These are phyloP conservation scores for Edolisoma coerulescens DNA, from an alignment of 2,113 vertebrate species.

Conservation along the genomic window DNA sequence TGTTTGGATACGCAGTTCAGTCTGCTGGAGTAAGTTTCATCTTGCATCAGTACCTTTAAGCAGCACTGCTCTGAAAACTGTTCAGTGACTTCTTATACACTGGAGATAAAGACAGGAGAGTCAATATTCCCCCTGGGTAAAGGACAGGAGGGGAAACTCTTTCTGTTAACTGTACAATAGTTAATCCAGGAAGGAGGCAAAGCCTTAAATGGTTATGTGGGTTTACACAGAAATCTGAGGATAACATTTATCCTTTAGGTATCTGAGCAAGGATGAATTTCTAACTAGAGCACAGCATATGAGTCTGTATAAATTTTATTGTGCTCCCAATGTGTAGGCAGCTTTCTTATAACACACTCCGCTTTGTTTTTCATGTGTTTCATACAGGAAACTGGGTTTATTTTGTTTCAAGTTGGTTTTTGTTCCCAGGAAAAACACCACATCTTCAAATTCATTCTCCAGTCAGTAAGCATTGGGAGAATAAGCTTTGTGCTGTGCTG, in stretches of 20 bases:
- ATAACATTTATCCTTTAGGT: constrained; percentile 63
- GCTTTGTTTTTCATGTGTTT: constrained; percentile 21
- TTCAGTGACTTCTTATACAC: constrained; percentile 15
- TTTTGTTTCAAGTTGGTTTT: neutral
- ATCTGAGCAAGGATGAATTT: constrained; percentile 30
- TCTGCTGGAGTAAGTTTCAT: constrained; percentile 5
- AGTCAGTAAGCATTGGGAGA: neutral
- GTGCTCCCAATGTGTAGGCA: constrained; percentile 8
- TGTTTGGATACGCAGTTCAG: neutral
- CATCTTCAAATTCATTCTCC: constrained; percentile 41
- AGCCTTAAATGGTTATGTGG: constrained; percentile 59
- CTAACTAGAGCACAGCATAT: neutral
- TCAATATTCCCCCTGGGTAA: neutral
- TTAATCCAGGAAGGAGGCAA: constrained; percentile 54
- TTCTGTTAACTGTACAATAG: constrained; percentile 24
- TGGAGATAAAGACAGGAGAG: constrained; percentile 38
- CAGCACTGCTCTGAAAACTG: neutral
- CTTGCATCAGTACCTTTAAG: neutral
- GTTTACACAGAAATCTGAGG: constrained; percentile 57
- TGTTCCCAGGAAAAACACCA: constrained; percentile 15
- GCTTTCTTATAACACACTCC: neutral
- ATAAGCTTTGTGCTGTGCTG: neutral
- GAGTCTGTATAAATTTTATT: constrained; percentile 27
- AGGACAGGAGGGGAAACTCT: constrained; percentile 2
- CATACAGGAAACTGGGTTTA: constrained; percentile 28